Conservation (phyloP, 2,113 vertebrate genomes). For the Caranx melampygus region DNA sequence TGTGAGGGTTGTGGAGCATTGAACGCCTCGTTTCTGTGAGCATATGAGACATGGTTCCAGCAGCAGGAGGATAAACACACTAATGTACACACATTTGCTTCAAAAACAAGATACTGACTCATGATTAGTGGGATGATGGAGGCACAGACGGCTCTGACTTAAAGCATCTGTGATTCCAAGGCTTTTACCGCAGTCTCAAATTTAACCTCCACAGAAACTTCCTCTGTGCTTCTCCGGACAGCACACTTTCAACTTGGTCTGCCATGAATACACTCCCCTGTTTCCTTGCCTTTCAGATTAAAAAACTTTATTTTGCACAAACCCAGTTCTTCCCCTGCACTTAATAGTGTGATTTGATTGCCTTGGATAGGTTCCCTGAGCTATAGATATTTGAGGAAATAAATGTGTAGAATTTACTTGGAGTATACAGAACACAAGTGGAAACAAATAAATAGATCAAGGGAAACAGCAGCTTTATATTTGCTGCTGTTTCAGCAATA, state of each 20-base stretch:
- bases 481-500: slow-evolving; percentile 40
- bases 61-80: slow-evolving; percentile 14
- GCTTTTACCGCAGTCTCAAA: slow-evolving; percentile 14
- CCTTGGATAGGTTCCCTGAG: slow-evolving; percentile 8
- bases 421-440: slow-evolving; percentile 11
- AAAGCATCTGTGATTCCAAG: slow-evolving; percentile 25
- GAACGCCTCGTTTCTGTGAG: slow-evolving; percentile 5
- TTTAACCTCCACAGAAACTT: slow-evolving; percentile 1
- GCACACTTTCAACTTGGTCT: slow-evolving; percentile 25
- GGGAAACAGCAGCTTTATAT: slow-evolving; percentile 13
- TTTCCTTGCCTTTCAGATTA: slow-evolving; percentile 18
- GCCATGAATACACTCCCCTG: slow-evolving; percentile 6
- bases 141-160: neutral
- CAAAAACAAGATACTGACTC: neutral
- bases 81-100: neutral
- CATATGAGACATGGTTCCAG: neutral
- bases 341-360: neutral
- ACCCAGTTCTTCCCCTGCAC: neutral
- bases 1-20: slow-evolving; percentile 1
- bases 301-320: slow-evolving; percentile 11
- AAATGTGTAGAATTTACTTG: slow-evolving; percentile 26
- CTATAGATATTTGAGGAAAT: neutral
- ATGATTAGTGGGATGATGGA: neutral
- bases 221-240: slow-evolving; percentile 26
- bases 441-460: neutral